Evolutionary conservation across 2,888 invertebrate species (phyloP), one percentile per base, ranked within the genome.

Genomic region (Synanthedon myopaeformis): DNA sequence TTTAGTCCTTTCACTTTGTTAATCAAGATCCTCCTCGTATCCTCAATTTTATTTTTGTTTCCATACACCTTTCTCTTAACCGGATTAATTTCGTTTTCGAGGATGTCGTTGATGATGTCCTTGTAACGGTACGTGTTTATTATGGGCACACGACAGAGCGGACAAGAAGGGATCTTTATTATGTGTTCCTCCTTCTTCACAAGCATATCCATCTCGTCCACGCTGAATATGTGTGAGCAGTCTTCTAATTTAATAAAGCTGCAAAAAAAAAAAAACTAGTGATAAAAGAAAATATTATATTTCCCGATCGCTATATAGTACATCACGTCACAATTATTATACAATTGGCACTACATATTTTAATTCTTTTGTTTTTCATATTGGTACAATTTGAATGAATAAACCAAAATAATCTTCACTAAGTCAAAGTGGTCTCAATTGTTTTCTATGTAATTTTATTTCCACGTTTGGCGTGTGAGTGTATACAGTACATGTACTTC

Each of bases 131-230:
- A 74, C 2, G 89, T 90, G 61, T 82, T 88, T 12, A 89, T 76
- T 11, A 93, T 89, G 0, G 89, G 82, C 14, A 88, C 88, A 53
- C 89, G 89, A 65, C 92, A 92, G 54, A 68, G 71, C 0, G 92
- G 92, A 63, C 92, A 92, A 1, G 67, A 58, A 2, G 72, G 73
- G 13, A 87, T 75, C 17, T 67, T 58, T 42, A 83, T 66, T 1
- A 66, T 63, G 14, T 79, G 78, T 14, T 56, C 68, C 35, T 79
- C 68, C 3, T 70, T 67, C 52, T 64, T 64, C 76, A 88, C 77
- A 63, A 89, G 72, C 13, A 59, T 69, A 53, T 89, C 87, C 70
- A 90, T 76, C 45, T 77, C 78, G 14, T 76, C 70, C 1, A 88
- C 67, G 58, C 89, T 89, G 57, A 90, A 57, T 3, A 82, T 61